These are phyloP conservation scores for Montipora foliosa DNA, from an alignment of 64 coral and sea anemone species.

Conservation along the genomic window DNA sequence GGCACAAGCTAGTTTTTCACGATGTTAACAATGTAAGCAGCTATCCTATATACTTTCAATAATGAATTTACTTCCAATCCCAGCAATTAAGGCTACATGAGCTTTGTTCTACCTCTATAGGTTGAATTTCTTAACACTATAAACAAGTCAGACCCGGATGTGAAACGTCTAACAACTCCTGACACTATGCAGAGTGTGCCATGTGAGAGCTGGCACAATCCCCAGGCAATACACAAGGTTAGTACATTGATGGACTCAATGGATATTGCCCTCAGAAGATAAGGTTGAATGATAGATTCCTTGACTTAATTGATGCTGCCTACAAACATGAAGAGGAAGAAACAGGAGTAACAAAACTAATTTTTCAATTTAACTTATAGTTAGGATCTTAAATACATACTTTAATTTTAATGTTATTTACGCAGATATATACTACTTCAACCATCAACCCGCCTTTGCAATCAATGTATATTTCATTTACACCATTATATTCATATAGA, in stretches of 20 bases:
- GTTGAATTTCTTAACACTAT: background rate
- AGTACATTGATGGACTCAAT: too few relatives aligned
- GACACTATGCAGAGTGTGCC: background rate
- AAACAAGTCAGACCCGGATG: constrained; percentile 16
- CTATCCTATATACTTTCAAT: background rate
- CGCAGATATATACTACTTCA: too few relatives aligned
- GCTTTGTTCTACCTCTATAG: background rate
- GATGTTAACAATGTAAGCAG: constrained; percentile 66
- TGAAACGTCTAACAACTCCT: background rate
- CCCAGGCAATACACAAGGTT: constrained; percentile 41
- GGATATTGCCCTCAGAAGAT: background rate
- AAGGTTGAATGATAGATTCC: background rate
- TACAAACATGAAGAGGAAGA: too few relatives aligned
- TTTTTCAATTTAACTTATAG: too few relatives aligned
- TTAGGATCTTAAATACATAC: too few relatives aligned
- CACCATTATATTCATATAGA: too few relatives aligned
- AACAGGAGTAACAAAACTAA: too few relatives aligned
- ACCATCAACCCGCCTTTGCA: too few relatives aligned
- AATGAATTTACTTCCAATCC: background rate
- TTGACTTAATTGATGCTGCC: too few relatives aligned
- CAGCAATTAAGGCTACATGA: background rate
- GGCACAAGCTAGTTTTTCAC: constrained; percentile 50
- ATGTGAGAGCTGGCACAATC: background rate
- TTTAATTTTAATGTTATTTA: too few relatives aligned
- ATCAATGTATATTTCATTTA: too few relatives aligned